Conservation (phyloP, 2,113 vertebrate genomes). For the Oncorhynchus masou region DNA sequence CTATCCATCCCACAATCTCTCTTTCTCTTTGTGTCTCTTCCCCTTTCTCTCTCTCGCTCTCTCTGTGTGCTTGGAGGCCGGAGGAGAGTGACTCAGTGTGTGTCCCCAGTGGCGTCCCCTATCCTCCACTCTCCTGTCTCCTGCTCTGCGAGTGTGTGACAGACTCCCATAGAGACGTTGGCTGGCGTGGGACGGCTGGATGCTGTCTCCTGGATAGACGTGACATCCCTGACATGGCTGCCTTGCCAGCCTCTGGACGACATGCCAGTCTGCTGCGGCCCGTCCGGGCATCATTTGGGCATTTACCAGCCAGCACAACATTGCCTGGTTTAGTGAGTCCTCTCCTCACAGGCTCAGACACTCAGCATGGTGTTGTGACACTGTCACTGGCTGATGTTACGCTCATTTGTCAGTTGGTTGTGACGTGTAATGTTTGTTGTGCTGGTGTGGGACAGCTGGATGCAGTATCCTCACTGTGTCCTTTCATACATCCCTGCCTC, state of each 20-base stretch:
- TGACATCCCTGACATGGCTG: slow-evolving; percentile 33
- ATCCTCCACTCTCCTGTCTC: slow-evolving; percentile 14
- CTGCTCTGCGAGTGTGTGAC: neutral
- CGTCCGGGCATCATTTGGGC: too few relatives aligned
- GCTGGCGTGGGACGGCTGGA: slow-evolving; percentile 43
- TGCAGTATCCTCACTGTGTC: too few relatives aligned
- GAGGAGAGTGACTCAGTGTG: slow-evolving; percentile 38
- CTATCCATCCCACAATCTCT: neutral
- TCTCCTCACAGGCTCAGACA: slow-evolving; percentile 36
- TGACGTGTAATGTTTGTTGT: slow-evolving; percentile 39
- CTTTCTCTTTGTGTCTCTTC: neutral
- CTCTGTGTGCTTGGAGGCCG: neutral
- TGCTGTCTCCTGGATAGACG: slow-evolving; percentile 25
- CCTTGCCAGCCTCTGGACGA: neutral
- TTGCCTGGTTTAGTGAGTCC: slow-evolving; percentile 39
- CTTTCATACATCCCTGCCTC: too few relatives aligned
- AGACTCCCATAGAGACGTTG: slow-evolving; percentile 23
- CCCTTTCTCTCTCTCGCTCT: neutral
- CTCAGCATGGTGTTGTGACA: neutral
- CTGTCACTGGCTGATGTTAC: slow-evolving; percentile 58
- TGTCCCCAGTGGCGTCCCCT: slow-evolving; percentile 12
- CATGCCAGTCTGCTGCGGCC: too few relatives aligned
- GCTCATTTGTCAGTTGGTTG: slow-evolving; percentile 51
- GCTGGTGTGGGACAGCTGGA: too few relatives aligned
- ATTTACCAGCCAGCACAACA: neutral